Base-by-base conservation (phyloP, 2,888 invertebrate genomes). In the Eumacrocentrus americanus region DNA sequence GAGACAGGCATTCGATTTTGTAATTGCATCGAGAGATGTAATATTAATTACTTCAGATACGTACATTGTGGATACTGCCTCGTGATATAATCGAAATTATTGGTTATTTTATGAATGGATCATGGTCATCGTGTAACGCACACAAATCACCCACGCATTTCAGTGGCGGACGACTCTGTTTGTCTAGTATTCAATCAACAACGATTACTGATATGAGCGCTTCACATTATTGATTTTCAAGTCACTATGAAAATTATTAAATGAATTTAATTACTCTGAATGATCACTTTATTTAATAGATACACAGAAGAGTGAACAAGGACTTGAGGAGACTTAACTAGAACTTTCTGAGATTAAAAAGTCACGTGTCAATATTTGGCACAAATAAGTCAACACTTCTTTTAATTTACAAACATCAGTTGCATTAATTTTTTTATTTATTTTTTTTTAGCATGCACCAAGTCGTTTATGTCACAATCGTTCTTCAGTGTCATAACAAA, bases 1-100 rank as follows among this genome's bases (percentile, higher is more conserved):
- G 11, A 1, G 9, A 42, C 12, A 16, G 11, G 11, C 16, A 44
- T 44, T 9, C 20, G 9, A 3, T 44, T 44, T 18, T 9, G n/a
- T 20, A 16, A 44, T 12, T 44, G 44, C 44, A 9, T 16, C 16
- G 18, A 14, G 40, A 40, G n/a, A 40, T 52, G 38, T 52, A 40
- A 40, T 52, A 52, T 52, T 52, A 12, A 40, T 52, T 12, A 25
- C 23, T 14, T 38, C 38, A 52, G 40, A 25, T 52, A 37, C 35
- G 37, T 37, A 52, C n/a, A n/a, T n/a, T n/a, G 25, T 18, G 16
- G 37, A 40, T 52, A 52, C 22, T 23, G 38, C 46, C 37, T 34
- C 29, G 38, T 29, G 52, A 61, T 63, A 57, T 54, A 54, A 61
- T 63, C 29, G 50, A 57, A 54, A 58, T 59, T 57, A 63, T 65